Evolutionary conservation across 2,113 vertebrate species (phyloP).

Genomic region (Crotalus helleri): DNA sequence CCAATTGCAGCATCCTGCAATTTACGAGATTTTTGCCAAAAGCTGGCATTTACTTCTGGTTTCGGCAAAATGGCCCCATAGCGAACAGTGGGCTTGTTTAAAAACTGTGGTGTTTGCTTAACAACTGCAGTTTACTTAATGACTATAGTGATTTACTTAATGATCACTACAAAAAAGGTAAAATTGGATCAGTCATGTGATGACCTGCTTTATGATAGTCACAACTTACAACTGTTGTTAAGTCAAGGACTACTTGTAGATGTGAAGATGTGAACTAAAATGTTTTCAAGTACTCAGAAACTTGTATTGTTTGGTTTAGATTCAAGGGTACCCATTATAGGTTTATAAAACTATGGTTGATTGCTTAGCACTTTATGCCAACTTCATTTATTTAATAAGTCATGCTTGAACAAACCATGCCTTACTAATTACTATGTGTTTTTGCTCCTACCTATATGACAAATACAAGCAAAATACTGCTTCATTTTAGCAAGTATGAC

Average conservation of each 20-base stretch:
- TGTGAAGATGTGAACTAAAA: background rate
- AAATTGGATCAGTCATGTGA: background rate
- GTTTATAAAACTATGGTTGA: background rate
- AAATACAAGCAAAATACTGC: background rate
- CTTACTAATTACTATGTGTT: background rate
- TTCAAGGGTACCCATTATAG: background rate
- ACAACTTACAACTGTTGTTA: background rate
- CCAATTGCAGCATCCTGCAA: background rate
- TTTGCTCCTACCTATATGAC: background rate
- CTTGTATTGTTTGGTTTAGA: background rate
- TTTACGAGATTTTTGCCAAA: background rate
- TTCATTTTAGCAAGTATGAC: background rate
- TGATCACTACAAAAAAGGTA: background rate
- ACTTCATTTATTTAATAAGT: background rate
- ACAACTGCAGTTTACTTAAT: background rate
- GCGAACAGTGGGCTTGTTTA: background rate
- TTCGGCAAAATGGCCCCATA: background rate
- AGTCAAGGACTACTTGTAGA: background rate
- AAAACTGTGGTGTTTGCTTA: background rate
- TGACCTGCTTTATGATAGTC: background rate
- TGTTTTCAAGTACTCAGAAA: background rate
- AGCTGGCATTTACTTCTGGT: background rate
- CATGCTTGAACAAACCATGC: background rate
- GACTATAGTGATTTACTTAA: background rate
- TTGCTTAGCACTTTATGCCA: background rate